Conservation (phyloP, 2,113 vertebrate species). For the Neofelis nebulosa region DNA sequence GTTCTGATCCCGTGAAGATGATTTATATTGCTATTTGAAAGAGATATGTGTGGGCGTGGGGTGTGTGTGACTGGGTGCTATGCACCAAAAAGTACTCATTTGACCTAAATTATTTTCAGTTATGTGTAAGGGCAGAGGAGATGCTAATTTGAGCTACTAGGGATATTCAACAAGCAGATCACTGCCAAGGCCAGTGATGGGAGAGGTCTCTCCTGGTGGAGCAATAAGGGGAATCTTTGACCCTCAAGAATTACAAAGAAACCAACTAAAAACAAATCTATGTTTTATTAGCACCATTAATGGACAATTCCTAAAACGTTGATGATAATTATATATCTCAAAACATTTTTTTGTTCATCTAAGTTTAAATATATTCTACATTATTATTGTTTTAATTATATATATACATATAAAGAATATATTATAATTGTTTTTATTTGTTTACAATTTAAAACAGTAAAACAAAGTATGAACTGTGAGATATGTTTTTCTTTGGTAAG, state of each 20-base stretch:
- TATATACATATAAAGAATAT: not conserved
- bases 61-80: not conserved
- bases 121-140: not conserved
- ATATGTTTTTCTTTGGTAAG: not conserved
- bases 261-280: not conserved
- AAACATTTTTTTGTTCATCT: not conserved
- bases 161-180: not conserved
- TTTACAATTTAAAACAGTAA: not conserved
- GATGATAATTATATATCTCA: not conserved
- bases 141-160: not conserved
- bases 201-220: not conserved
- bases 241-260: not conserved
- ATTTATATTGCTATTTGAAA: conserved; percentile 63
- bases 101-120: not conserved
- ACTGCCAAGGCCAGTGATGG: not conserved
- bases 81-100: not conserved
- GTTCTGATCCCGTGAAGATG: not conserved
- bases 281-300: not conserved
- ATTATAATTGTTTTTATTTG: not conserved
- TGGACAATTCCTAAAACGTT: not conserved
- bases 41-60: not conserved
- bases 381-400: not conserved
- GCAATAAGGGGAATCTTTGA: not conserved
- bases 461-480: not conserved
- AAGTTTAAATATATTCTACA: not conserved